These are phyloP conservation scores for Polyergus mexicanus DNA, from an alignment of 1,140 invertebrate genomes.

Conservation along the genomic window DNA sequence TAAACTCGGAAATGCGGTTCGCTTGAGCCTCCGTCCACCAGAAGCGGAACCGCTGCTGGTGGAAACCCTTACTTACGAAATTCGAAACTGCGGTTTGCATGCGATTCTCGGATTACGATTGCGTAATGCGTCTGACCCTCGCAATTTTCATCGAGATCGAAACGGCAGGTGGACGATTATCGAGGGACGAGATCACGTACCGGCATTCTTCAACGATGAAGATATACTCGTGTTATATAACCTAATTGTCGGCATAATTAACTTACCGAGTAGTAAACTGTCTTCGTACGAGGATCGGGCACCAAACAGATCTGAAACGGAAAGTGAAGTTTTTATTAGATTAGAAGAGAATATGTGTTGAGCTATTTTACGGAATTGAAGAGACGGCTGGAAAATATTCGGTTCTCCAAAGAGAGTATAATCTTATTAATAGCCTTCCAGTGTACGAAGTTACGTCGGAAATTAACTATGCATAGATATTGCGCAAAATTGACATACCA, in stretches of 20 bases:
- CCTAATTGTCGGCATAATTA: constrained; percentile 31
- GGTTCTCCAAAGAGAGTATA: constrained; percentile 15
- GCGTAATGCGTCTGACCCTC: constrained; percentile 30
- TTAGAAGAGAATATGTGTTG: constrained; percentile 19
- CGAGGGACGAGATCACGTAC: not conserved
- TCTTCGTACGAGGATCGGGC: constrained; percentile 14
- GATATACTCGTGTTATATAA: not conserved
- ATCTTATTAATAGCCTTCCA: constrained; percentile 26
- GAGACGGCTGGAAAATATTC: constrained; percentile 7
- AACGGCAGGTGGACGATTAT: not conserved
- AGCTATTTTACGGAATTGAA: constrained; percentile 8
- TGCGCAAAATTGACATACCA: too few species aligned
- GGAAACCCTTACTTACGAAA: not conserved
- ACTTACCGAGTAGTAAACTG: constrained; percentile 64
- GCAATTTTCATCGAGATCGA: constrained; percentile 46
- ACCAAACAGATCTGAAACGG: constrained; percentile 58
- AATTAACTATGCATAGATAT: not conserved
- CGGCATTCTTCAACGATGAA: not conserved
- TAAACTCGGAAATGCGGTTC: constrained; percentile 44
- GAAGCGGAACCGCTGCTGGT: too few species aligned
- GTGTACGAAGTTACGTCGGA: constrained; percentile 16
- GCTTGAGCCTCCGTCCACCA: not conserved
- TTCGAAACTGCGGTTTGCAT: constrained; percentile 4
- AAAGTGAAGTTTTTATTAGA: constrained; percentile 73
- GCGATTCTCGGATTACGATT: constrained; percentile 42